Evolutionary conservation across 2,113 vertebrate genomes (phyloP), one percentile per base, ranked within the genome.

Genomic region (Bufo bufo): DNA sequence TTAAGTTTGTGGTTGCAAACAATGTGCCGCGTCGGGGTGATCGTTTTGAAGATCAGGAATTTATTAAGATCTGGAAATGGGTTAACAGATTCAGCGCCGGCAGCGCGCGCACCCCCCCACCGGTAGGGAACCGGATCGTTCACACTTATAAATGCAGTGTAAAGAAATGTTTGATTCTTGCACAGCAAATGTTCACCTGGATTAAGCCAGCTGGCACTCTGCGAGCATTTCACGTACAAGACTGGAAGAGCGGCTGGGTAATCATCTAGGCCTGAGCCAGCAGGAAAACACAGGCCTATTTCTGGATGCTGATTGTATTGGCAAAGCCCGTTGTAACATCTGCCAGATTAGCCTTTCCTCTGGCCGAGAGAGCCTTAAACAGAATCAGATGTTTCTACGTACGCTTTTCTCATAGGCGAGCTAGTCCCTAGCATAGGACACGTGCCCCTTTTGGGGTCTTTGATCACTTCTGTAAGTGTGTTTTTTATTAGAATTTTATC

Each of bases 271-370:
- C 87, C 87, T 90, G 90, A 91, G 93, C 93, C 94, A 94, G 93
- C 91, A 93, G 92, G 92, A 93, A 94, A 94, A 93, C 92, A 91
- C 92, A 94, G 91, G 91, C 93, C 92, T 92, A 93, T 94, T 95
- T 95, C 94, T 93, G 92, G 92, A 94, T 90, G 89, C 91, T 79
- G 89, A 91, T 91, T 93, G 88, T 92, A 90, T 87, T 88, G 91
- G 92, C 91, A 11, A 79, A 78, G 89, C 86, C 89, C 77, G 20
- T 77, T 88, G 91, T 91, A 77, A 83, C 90, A 87, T 90, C 91
- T 93, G 92, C 93, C 93, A 94, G 92, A 93, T 88, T 90, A 90
- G 90, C 89, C 87, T 77, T 93, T 87, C 89, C 91, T 93, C 90
- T 84, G 89, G 82, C 89, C 85, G 90, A 90, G 90, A 90, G 89